phyloP scores from a whole-genome alignment of 1,140 invertebrate species.

The Drosophila insularis region DNA sequence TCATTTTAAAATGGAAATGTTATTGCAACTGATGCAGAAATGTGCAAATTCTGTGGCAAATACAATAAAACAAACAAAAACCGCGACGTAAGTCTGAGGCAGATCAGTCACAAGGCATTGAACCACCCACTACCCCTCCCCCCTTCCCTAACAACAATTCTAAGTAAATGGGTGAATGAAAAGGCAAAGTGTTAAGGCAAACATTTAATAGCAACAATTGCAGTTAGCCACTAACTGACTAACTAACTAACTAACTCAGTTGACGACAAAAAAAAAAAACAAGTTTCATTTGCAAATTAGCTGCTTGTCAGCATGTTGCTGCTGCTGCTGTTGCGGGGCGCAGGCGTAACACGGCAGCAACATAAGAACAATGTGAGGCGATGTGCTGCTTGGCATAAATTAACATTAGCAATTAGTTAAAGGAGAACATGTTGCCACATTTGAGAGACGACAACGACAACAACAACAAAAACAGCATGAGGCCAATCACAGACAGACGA shows the following conservation, averaged over 20 bases:
- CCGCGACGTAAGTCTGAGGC: conserved; percentile 6
- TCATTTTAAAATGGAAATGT: conserved; percentile 40
- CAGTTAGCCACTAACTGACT: not conserved
- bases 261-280: not conserved
- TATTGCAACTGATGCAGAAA: conserved; percentile 76
- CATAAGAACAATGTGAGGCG: conserved; percentile 30
- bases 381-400: conserved; percentile 63
- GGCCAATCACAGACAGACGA: not conserved
- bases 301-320: not conserved
- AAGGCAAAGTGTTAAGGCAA: conserved; percentile 68
- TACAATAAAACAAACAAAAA: not conserved
- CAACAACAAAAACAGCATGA: not conserved
- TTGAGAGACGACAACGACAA: conserved; percentile 11
- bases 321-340: conserved; percentile 47
- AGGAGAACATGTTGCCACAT: conserved; percentile 43
- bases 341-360: conserved; percentile 72
- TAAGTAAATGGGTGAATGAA: conserved; percentile 9
- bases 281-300: conserved; percentile 37
- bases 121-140: not conserved
- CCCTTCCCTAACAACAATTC: not conserved
- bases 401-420: conserved; percentile 60
- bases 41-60: conserved; percentile 57
- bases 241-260: not conserved
- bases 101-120: conserved; percentile 14
- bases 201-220: conserved; percentile 55